These are phyloP conservation scores for Eptesicus fuscus DNA, from an alignment of 2,113 vertebrate genomes.

Conservation along the genomic window DNA sequence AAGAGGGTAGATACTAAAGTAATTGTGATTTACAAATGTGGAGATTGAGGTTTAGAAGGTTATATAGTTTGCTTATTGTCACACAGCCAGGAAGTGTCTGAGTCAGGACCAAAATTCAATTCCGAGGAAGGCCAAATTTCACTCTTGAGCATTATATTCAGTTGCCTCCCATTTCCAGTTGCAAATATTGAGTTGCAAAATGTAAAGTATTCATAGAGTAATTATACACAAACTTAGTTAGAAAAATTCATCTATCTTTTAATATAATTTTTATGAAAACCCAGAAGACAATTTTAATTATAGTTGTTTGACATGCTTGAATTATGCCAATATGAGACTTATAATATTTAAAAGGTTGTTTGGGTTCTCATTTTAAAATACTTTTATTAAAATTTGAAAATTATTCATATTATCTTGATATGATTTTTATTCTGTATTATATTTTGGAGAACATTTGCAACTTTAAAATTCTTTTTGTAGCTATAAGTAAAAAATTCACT, in stretches of 20 bases:
- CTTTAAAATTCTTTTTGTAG: background rate
- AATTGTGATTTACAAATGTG: background rate
- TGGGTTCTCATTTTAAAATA: background rate
- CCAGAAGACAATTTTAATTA: background rate
- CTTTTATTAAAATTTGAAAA: background rate
- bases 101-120: background rate
- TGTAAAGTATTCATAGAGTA: background rate
- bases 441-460: background rate
- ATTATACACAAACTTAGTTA: background rate
- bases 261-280: background rate
- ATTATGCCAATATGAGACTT: background rate
- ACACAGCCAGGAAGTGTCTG: background rate
- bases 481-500: constrained; percentile 15
- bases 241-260: background rate
- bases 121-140: background rate
- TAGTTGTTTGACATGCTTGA: background rate
- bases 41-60: background rate
- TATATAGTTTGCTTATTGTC: background rate
- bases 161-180: background rate
- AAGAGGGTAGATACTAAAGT: background rate
- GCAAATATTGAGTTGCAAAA: background rate
- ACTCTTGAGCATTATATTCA: background rate
- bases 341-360: background rate
- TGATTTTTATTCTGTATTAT: constrained; percentile 24
- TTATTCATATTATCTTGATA: background rate